Conservation (phyloP, 2,113 vertebrate species). For the Entelurus aequoreus region DNA sequence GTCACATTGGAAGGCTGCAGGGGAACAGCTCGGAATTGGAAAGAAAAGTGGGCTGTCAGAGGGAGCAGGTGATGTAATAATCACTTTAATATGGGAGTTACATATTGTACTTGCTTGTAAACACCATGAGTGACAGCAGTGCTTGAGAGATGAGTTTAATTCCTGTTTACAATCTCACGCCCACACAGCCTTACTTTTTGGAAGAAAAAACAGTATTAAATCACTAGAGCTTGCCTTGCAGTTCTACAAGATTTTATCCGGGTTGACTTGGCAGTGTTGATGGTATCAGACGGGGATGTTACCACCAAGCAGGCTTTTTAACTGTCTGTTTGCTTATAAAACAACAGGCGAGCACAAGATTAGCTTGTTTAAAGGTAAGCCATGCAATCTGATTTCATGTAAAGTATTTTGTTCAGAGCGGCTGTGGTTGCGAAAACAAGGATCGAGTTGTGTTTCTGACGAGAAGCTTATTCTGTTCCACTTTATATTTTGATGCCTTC, state of each 20-base stretch:
- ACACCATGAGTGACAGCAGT: background rate
- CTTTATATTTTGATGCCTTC: too few species aligned
- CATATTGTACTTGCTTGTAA: background rate
- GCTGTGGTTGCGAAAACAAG: too few species aligned
- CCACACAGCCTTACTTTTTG: background rate
- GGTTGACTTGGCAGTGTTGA: background rate
- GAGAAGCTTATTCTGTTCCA: too few species aligned
- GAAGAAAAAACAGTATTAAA: background rate
- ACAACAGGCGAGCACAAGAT: background rate
- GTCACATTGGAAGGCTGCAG: background rate
- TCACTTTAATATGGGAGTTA: conserved; percentile 2
- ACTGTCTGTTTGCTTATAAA: background rate
- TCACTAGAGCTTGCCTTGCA: background rate
- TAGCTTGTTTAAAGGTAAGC: background rate
- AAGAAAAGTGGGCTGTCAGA: conserved; percentile 3
- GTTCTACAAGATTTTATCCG: background rate
- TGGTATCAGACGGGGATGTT: background rate
- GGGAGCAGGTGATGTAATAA: conserved; percentile 6
- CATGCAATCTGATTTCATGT: background rate
- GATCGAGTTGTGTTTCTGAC: too few species aligned
- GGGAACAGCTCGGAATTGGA: background rate
- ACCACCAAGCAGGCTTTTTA: background rate
- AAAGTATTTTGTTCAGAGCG: background rate
- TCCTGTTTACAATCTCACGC: conserved; percentile 3
- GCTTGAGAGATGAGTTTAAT: conserved; percentile 5